Evolutionary conservation across 1,140 invertebrate species (phyloP), one percentile per base, ranked within the genome.

Genomic region (Bombus confusus): DNA sequence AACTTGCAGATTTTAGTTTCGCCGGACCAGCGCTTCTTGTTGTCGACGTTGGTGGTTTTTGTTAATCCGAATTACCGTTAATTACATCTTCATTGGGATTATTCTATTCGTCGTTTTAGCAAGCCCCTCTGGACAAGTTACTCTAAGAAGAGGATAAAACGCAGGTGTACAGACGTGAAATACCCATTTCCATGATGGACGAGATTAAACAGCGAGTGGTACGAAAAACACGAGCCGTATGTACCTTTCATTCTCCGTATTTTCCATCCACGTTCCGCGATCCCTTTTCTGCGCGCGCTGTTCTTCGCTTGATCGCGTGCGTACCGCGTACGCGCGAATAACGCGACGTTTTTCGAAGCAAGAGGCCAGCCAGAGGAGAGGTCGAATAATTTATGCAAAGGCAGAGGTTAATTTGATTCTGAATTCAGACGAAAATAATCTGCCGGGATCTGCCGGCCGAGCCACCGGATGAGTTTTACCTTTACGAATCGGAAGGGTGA

Each of bases 391-490:
- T 92, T 91, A 92, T 91, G 88, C 85, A 85, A 87, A 89, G 85
- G 88, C 80, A 69, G 39, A 80, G 90, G 91, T 91, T 94, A 93
- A 94, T 93, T 93, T 88, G 93, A 93, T 92, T 91, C 89, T 85
- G 90, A 91, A 93, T 91, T 92, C 89, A 87, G 85, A 89, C 85
- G 80, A 87, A 86, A 77, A 83, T 88, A 91, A 88, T 85, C 90
- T 76, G 85, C 34, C 83, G 15, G 69, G 47, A 86, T 88, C 81
- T 72, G 47, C 18, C 18, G 18, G 66, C 43, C 43, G 43, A n/a
- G 64, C 75, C 37, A n/a, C 82, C 64, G 83, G 80, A 89, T 87
- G 80, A 85, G 77, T 90, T 89, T 87, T 79, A 81, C 78, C 75
- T 81, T 62, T 89, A 86, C 88, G 85, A 85, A 87, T 85, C 66